Evolutionary conservation across 1,140 invertebrate genomes (phyloP).

Genomic region (Globodera ellingtonae): DNA sequence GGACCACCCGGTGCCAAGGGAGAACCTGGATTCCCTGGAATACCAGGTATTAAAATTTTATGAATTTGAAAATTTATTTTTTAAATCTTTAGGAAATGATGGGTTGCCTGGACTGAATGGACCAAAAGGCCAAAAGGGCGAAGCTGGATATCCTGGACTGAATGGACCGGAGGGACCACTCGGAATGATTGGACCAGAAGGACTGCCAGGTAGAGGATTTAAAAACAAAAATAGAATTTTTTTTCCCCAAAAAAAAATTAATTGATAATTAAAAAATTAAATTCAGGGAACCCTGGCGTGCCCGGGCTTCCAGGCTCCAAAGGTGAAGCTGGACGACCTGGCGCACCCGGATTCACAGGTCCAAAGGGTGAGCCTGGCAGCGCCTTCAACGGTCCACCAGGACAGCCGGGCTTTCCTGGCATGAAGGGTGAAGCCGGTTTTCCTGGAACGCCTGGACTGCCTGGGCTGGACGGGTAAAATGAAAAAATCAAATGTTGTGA

Average conservation of each 20-base stretch:
- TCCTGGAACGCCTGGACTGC: slow-evolving; percentile 35
- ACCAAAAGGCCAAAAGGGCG: slow-evolving; percentile 54
- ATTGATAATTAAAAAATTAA: not conserved
- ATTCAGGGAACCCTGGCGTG: slow-evolving; percentile 68
- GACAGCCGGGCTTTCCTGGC: slow-evolving; percentile 54
- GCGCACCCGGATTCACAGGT: slow-evolving; percentile 62
- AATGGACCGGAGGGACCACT: slow-evolving; percentile 39
- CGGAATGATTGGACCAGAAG: slow-evolving; percentile 34
- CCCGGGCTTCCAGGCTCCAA: slow-evolving; percentile 66
- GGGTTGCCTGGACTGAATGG: slow-evolving; percentile 52
- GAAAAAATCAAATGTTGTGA: not conserved
- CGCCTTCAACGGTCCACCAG: slow-evolving; percentile 56
- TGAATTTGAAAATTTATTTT: not conserved
- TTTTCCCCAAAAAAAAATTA: slow-evolving; percentile 27
- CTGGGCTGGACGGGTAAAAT: slow-evolving; percentile 38
- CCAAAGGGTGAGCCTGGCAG: slow-evolving; percentile 64
- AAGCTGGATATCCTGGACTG: slow-evolving; percentile 54
- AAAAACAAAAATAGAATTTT: slow-evolving; percentile 39
- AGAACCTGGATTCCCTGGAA: slow-evolving; percentile 72
- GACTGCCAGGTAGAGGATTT: slow-evolving; percentile 31
- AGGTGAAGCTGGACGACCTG: slow-evolving; percentile 57
- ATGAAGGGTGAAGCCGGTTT: slow-evolving; percentile 55
- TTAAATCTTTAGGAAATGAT: slow-evolving; percentile 17
- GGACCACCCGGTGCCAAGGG: slow-evolving; percentile 68
- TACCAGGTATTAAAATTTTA: slow-evolving; percentile 62